phyloP scores from a whole-genome alignment of 2,113 vertebrate species.

The Chauna torquata region DNA sequence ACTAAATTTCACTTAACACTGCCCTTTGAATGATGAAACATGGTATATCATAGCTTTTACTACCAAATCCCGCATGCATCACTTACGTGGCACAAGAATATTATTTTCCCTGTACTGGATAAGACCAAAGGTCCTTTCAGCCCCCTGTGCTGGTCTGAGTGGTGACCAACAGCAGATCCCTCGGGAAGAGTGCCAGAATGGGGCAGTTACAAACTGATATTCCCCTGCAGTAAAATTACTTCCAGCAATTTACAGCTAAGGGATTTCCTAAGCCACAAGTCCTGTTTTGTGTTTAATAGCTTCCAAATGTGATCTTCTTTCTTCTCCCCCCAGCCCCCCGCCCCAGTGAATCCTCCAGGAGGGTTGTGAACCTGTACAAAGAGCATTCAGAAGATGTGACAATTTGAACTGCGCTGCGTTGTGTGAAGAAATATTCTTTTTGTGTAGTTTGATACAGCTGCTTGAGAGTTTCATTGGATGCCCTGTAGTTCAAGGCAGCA shows the following conservation, averaged over 20 bases:
- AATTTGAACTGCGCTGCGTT: background rate
- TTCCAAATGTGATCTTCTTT: background rate
- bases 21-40: background rate
- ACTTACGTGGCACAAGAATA: background rate
- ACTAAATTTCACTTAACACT: background rate
- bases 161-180: background rate
- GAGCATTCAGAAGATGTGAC: background rate
- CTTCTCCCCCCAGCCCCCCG: accelerated
- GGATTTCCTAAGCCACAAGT: slow-evolving; percentile 2
- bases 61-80: background rate
- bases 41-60: background rate
- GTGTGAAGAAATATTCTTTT: background rate
- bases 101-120: background rate
- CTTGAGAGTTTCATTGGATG: background rate
- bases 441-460: background rate
- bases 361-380: background rate
- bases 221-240: background rate
- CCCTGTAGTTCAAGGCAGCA: background rate
- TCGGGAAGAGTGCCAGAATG: background rate
- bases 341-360: background rate
- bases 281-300: background rate
- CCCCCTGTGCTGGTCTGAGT: background rate
- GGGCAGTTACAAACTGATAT: background rate
- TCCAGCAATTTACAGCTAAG: background rate
- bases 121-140: background rate